Evolutionary conservation across 2,797 vertebrate genomes (phyloP).

Genomic region (Tragopan temminckii): DNA sequence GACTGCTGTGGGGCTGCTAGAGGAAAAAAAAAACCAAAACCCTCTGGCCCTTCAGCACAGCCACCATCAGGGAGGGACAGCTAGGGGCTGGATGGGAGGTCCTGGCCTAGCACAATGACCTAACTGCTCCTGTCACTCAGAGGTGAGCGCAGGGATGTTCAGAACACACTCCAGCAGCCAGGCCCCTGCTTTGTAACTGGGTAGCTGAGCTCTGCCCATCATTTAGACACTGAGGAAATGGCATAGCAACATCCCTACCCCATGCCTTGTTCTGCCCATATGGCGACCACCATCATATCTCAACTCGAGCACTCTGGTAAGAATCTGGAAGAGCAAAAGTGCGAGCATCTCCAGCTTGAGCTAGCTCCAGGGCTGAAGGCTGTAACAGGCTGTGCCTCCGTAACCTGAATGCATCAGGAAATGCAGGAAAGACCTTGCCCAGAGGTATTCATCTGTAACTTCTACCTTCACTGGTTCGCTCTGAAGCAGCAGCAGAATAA

Average conservation of each 20-base stretch:
- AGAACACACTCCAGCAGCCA: accelerated
- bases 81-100: background rate
- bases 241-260: background rate
- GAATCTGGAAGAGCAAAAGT: conserved; percentile 17
- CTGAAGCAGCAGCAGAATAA: conserved; percentile 20
- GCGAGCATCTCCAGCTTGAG: conserved; percentile 54
- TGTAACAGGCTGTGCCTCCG: conserved; percentile 60
- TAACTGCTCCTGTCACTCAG: background rate
- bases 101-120: background rate
- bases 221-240: background rate
- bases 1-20: background rate
- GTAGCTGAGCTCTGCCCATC: background rate
- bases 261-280: background rate
- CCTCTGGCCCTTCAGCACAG: background rate
- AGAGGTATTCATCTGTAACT: conserved; percentile 71
- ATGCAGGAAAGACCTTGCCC: conserved; percentile 62
- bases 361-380: conserved; percentile 44
- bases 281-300: background rate
- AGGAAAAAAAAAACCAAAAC: background rate
- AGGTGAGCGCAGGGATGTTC: background rate
- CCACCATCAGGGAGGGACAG: background rate
- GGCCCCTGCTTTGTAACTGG: background rate
- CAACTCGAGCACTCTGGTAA: background rate
- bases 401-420: conserved; percentile 68
- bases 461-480: conserved; percentile 12